These are phyloP conservation scores for Ectropis grisescens DNA, from an alignment of 1,140 invertebrate genomes.

Conservation along the genomic window DNA sequence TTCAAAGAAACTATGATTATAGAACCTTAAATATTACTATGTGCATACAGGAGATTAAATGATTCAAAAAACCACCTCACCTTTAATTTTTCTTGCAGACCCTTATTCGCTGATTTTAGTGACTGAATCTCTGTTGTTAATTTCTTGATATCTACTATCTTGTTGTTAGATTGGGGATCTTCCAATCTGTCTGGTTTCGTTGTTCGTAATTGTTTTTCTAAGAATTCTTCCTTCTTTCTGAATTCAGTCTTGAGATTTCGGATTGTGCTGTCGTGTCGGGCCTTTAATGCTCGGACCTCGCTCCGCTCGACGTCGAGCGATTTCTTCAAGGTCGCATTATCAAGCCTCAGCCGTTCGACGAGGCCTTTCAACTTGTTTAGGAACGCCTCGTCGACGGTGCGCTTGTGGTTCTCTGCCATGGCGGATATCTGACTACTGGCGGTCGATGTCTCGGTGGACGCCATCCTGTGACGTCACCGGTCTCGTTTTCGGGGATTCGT, in stretches of 20 bases:
- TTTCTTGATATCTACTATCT: constrained; percentile 44
- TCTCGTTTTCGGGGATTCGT: constrained; percentile 42
- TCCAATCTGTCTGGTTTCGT: constrained; percentile 39
- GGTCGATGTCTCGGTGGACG: constrained; percentile 65
- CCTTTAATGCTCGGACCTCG: constrained; percentile 64
- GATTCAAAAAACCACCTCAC: constrained; percentile 16
- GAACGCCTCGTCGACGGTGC: constrained; percentile 61
- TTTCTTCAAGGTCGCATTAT: constrained; percentile 62
- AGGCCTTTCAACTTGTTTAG: constrained; percentile 58
- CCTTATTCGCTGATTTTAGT: constrained; percentile 63
- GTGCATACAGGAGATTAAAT: too few relatives aligned
- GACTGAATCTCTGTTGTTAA: constrained; percentile 61
- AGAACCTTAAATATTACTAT: too few relatives aligned
- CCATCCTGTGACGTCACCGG: constrained; percentile 52
- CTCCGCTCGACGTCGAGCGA: constrained; percentile 69
- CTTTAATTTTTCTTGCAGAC: constrained; percentile 68
- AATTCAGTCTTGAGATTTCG: constrained; percentile 64
- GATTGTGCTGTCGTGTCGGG: constrained; percentile 49
- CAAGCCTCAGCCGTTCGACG: constrained; percentile 62
- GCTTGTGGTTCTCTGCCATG: constrained; percentile 54
- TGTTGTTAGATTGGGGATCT: constrained; percentile 24
- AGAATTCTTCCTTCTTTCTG: constrained; percentile 54
- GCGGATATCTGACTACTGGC: constrained; percentile 48
- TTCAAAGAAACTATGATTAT: too few relatives aligned
- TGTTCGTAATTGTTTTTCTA: constrained; percentile 59